These are phyloP conservation scores for Lepus townsendii DNA, from an alignment of 2,797 vertebrate genomes.

Conservation along the genomic window DNA sequence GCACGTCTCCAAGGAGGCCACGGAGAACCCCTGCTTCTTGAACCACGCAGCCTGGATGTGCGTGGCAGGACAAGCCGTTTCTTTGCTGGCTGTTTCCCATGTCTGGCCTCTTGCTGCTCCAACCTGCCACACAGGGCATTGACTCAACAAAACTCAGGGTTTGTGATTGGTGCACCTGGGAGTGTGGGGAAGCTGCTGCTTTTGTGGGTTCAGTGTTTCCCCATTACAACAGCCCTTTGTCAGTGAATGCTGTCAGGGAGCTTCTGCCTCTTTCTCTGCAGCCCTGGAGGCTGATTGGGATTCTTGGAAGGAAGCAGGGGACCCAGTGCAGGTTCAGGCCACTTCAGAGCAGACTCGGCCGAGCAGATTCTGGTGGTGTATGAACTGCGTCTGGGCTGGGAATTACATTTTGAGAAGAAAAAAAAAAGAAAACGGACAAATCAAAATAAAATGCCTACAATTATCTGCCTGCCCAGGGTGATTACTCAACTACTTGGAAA, in stretches of 20 bases:
- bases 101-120: neutral
- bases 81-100: neutral
- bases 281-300: fast-evolving
- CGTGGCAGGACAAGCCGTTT: neutral
- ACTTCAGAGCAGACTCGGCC: neutral
- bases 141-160: neutral
- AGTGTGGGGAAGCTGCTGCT: neutral
- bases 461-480: neutral
- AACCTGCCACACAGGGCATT: neutral
- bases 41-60: no score
- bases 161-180: neutral
- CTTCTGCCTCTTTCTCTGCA: neutral
- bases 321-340: no score
- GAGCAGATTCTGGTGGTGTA: neutral
- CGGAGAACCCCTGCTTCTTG: neutral
- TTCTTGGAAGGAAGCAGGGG: neutral
- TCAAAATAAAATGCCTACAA: neutral
- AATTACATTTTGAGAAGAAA: neutral
- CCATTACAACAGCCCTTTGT: neutral
- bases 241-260: fast-evolving
- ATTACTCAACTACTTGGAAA: neutral
- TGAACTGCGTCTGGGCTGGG: neutral
- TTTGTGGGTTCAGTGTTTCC: neutral
- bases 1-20: neutral
- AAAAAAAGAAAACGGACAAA: neutral